Percentiles rank a stretch among this genome's conserved stretches.
phyloP scores from a whole-genome alignment of 2,797 vertebrate species.

The Typhlichthys subterraneus region DNA sequence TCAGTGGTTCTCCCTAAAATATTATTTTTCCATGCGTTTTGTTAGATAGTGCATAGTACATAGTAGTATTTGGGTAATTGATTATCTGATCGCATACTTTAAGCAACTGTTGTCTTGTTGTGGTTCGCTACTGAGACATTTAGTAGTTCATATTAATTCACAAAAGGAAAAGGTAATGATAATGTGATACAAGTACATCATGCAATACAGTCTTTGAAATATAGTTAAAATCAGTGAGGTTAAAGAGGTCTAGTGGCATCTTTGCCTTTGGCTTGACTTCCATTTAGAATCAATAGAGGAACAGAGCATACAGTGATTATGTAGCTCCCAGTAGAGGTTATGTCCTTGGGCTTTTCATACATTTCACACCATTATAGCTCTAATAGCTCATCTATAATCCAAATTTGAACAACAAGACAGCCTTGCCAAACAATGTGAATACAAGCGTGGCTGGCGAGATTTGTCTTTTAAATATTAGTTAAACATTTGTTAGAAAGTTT shows the following conservation, averaged over 20 bases:
- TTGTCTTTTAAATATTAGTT: conserved; percentile 7
- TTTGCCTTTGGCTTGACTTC: conserved; percentile 43
- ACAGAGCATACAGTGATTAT: conserved; percentile 42
- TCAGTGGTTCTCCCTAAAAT: too few relatives aligned
- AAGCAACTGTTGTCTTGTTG: too few relatives aligned
- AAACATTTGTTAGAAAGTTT: too few relatives aligned
- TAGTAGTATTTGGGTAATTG: too few relatives aligned
- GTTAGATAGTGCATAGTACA: too few relatives aligned
- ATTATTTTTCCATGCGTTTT: too few relatives aligned
- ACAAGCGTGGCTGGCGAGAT: conserved; percentile 2
- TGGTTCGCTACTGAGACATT: too few relatives aligned
- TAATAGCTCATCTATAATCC: conserved; percentile 33
- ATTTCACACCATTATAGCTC: conserved; percentile 27
- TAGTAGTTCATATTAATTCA: too few relatives aligned
- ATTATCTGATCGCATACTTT: too few relatives aligned
- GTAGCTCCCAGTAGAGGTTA: conserved; percentile 38
- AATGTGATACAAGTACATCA: not conserved
- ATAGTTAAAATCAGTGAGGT: conserved; percentile 24
- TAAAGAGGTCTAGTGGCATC: conserved; percentile 27
- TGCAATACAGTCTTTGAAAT: conserved; percentile 10
- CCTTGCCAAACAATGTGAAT: conserved; percentile 18
- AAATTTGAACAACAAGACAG: conserved; percentile 27
- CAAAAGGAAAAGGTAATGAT: conserved; percentile 10
- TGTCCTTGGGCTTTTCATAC: conserved; percentile 57
- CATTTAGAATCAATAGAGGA: conserved; percentile 50